A percentile compares a stretch with the other conserved stretches of the same genome.
Evolutionary conservation across 1,140 invertebrate species (phyloP).

Genomic region (Watersipora subatra): DNA sequence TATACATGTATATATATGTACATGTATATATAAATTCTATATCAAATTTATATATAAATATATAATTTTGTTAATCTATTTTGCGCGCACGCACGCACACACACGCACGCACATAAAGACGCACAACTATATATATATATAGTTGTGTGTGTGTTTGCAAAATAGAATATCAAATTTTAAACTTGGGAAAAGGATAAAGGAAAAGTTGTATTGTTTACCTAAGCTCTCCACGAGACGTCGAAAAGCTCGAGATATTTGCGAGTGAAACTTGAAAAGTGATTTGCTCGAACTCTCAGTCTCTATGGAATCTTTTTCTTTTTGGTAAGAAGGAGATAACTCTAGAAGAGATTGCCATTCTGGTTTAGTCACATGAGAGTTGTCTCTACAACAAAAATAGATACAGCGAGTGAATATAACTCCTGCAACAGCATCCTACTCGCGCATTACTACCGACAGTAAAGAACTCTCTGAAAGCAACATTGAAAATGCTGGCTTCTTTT

Average conservation of each 20-base stretch:
- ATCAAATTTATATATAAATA: background rate
- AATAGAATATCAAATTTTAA: background rate
- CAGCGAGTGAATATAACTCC: too few species aligned
- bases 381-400: background rate
- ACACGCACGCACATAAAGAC: too few species aligned
- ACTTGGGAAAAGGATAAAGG: too few species aligned
- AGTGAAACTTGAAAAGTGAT: background rate
- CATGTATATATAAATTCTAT: background rate
- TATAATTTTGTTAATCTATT: background rate
- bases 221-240: background rate
- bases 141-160: background rate
- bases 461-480: too few species aligned
- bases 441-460: too few species aligned
- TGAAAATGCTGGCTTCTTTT: too few species aligned
- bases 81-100: background rate
- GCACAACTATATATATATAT: too few species aligned
- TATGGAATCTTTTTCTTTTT: background rate
- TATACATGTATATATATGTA: too few species aligned
- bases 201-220: too few species aligned
- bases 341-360: background rate
- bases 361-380: background rate
- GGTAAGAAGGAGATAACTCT: background rate
- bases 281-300: background rate
- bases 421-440: too few species aligned
- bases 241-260: background rate